Conservation (phyloP, 1,140 invertebrate genomes). For the Pseudomyrmex pallidus region DNA sequence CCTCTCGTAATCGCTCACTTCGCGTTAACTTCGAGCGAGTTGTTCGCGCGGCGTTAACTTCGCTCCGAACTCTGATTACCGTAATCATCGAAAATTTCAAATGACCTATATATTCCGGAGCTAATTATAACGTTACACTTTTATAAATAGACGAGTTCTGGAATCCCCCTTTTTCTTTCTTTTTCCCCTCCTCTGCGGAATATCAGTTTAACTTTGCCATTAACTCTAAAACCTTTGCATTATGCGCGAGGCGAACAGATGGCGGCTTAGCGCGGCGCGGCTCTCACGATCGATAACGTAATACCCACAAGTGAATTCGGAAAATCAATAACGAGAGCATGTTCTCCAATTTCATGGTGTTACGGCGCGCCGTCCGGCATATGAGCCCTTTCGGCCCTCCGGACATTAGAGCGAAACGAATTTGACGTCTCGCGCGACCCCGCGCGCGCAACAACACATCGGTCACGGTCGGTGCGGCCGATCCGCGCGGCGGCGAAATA, state of each 20-base stretch:
- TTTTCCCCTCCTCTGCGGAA: not conserved
- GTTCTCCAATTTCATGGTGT: constrained; percentile 48
- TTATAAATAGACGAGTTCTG: not conserved
- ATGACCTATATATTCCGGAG: constrained; percentile 7
- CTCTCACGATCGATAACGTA: constrained; percentile 6
- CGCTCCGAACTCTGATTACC: not conserved
- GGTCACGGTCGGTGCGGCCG: constrained; percentile 51
- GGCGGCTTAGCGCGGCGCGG: not conserved
- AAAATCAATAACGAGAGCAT: constrained; percentile 42
- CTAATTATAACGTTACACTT: constrained; percentile 16
- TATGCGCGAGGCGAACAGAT: not conserved
- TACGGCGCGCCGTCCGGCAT: not conserved
- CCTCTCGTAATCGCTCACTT: constrained; percentile 13
- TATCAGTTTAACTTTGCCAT: not conserved
- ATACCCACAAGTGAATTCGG: constrained; percentile 20
- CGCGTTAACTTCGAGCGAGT: constrained; percentile 23
- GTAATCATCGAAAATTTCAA: constrained; percentile 6
- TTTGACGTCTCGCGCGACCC: constrained; percentile 36
- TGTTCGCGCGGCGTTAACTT: constrained; percentile 26
- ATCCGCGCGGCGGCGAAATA: constrained; percentile 56
- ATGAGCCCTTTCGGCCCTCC: not conserved
- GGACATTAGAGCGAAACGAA: constrained; percentile 39
- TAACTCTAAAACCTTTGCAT: not conserved
- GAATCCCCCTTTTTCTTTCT: not conserved
- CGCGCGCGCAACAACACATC: constrained; percentile 27